Evolutionary conservation across 1,140 invertebrate genomes (phyloP), one percentile per base, ranked within the genome.

Genomic region (Scaptomyza graminum): DNA sequence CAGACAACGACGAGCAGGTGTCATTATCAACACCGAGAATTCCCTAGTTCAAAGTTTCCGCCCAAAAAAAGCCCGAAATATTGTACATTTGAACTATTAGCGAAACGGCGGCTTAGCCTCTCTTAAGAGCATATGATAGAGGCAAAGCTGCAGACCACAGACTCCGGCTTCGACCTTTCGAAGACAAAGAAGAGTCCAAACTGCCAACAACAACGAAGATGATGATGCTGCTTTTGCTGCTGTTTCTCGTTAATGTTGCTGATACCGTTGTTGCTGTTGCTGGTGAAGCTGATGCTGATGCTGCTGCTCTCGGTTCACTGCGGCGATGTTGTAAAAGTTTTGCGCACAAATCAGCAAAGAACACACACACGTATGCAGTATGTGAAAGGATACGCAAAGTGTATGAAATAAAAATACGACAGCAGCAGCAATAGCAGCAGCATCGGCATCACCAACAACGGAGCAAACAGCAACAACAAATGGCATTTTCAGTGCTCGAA

Each of bases 241-340:
- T 64, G 63, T 56, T 62, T 74, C 56, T 64, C 50, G 66, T 81
- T 75, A 74, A 79, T 75, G 81, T 85, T 79, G 80, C 80, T 68
- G 74, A 68, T 85, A 79, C 76, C 76, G 81, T 72, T 73, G 69
- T 62, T 68, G 74, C 69, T 76, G 74, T 62, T 65, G 61, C 34
- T 65, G 49, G 51, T 71, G 66, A 16, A 61, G 73, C 60, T 62
- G 68, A 16, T 65, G 74, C 63, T 62, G 68, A 22, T 69, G 64
- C 59, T 73, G 65, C 52, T 69, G 31, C 63, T 73, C 70, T 67
- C 67, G 72, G 52, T 63, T 66, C 71, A 76, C 63, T 77, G 69
- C 64, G 70, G 82, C 77, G 77, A 85, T 87, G 82, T 81, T 85
- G 83, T 85, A 87, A 85, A 85, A 85, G 74, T 85, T 87, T 85